These are phyloP conservation scores for Lophochroa leadbeateri DNA, from an alignment of 2,113 vertebrate species.

Conservation along the genomic window DNA sequence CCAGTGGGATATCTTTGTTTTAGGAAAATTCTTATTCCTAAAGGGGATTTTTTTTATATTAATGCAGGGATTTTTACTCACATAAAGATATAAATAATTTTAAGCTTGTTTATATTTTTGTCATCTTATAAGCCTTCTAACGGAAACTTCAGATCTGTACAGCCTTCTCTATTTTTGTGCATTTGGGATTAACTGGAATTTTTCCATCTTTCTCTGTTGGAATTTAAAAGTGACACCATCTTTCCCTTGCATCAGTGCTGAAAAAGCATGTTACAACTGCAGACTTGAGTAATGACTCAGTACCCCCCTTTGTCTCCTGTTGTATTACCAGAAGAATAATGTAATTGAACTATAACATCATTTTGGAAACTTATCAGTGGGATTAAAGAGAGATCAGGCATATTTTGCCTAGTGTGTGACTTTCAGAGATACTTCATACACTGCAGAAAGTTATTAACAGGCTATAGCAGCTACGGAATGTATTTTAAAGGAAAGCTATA, in stretches of 20 bases:
- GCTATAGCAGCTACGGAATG: not conserved
- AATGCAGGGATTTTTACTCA: not conserved
- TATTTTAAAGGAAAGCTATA: not conserved
- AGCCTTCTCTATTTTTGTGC: not conserved
- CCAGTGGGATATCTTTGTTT: not conserved
- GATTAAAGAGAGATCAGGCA: not conserved
- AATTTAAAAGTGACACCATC: not conserved
- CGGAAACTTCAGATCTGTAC: not conserved
- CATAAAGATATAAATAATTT: not conserved
- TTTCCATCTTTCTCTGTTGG: not conserved
- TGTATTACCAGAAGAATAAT: not conserved
- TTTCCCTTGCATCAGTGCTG: not conserved
- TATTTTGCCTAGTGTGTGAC: not conserved
- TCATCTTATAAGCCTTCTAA: not conserved
- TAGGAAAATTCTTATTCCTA: not conserved
- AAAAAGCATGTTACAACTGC: not conserved
- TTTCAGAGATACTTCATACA: not conserved
- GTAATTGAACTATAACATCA: not conserved
- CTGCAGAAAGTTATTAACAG: not conserved
- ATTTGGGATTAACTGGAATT: not conserved
- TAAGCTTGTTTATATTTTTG: not conserved
- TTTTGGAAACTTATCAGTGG: not conserved
- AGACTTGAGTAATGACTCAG: not conserved
- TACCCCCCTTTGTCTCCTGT: not conserved
- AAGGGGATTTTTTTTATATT: not conserved